A percentile compares a stretch with the other conserved stretches of the same genome.
These are phyloP conservation scores for Electrona antarctica DNA, from an alignment of 2,113 vertebrate genomes.

Conservation along the genomic window DNA sequence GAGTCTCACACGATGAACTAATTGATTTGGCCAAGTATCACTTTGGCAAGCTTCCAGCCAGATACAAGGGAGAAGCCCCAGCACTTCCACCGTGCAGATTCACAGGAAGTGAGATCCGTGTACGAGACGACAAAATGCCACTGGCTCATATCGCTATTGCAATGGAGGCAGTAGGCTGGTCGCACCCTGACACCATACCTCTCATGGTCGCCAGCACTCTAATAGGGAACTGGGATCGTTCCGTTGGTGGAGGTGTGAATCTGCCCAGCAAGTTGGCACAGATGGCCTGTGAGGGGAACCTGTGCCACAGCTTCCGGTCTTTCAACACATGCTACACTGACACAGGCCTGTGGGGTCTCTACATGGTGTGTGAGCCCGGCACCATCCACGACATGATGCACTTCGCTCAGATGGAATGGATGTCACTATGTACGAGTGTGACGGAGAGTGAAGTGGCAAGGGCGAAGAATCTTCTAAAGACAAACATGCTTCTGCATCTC, in stretches of 20 bases:
- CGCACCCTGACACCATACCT: conserved; percentile 92
- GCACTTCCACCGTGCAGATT: conserved; percentile 86
- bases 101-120: conserved; percentile 96
- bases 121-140: conserved; percentile 96
- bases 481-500: conserved; percentile 96
- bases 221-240: conserved; percentile 98
- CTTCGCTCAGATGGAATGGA: conserved; percentile 92
- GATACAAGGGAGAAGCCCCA: conserved; percentile 83
- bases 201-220: conserved; percentile 98
- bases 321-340: conserved; percentile 99
- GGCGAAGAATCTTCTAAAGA: conserved; percentile 95
- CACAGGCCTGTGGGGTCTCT: conserved; percentile 96
- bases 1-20: conserved; percentile 89
- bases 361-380: conserved; percentile 93
- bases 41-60: conserved; percentile 88
- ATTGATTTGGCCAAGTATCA: conserved; percentile 91
- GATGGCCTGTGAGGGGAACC: conserved; percentile 89
- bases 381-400: conserved; percentile 91
- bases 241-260: conserved; percentile 94
- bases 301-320: conserved; percentile 98
- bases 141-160: conserved; percentile 92
- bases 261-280: conserved; percentile 95
- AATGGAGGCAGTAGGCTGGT: conserved; percentile 93
- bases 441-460: conserved; percentile 90
- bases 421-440: conserved; percentile 89